A percentile compares a stretch with the other conserved stretches of the same genome.
Conservation (phyloP, 2,113 vertebrate genomes). For the Sigmodon hispidus region DNA sequence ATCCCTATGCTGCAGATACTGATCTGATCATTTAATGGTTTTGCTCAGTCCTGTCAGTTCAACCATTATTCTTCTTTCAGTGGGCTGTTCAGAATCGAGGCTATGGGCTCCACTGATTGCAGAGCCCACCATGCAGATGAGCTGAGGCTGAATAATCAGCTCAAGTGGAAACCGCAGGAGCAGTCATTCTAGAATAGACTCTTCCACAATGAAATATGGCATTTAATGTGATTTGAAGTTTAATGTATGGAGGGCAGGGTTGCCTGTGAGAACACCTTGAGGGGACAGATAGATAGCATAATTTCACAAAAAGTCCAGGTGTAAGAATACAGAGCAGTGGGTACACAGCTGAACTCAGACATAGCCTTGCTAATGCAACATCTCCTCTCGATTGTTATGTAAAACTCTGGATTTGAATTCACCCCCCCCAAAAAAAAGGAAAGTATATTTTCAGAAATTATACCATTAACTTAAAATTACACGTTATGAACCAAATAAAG, state of each 20-base stretch:
- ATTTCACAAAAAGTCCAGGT: not conserved
- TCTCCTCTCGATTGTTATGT: not conserved
- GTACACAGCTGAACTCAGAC: not conserved
- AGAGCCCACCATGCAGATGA: not conserved
- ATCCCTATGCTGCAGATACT: not conserved
- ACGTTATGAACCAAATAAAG: conserved; percentile 56
- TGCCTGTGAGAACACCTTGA: not conserved
- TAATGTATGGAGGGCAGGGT: not conserved
- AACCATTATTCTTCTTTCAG: not conserved
- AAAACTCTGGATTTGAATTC: conserved; percentile 51
- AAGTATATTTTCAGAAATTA: not conserved
- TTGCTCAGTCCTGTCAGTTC: not conserved
- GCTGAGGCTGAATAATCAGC: conserved; percentile 45
- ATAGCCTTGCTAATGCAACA: not conserved
- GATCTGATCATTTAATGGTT: conserved; percentile 6
- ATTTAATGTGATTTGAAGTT: conserved; percentile 50
- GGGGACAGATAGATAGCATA: not conserved
- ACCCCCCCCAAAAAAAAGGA: not conserved
- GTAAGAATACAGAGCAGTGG: not conserved
- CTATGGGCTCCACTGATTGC: not conserved
- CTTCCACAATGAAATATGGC: not conserved
- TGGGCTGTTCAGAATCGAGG: conserved; percentile 20
- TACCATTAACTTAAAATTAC: not conserved
- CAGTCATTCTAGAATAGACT: conserved; percentile 49
- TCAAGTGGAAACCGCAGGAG: conserved; percentile 41